Percentiles rank a stretch among this genome's conserved stretches.
These are phyloP conservation scores for Mionectes macconnelli DNA, from an alignment of 2,113 vertebrate genomes.

Conservation along the genomic window DNA sequence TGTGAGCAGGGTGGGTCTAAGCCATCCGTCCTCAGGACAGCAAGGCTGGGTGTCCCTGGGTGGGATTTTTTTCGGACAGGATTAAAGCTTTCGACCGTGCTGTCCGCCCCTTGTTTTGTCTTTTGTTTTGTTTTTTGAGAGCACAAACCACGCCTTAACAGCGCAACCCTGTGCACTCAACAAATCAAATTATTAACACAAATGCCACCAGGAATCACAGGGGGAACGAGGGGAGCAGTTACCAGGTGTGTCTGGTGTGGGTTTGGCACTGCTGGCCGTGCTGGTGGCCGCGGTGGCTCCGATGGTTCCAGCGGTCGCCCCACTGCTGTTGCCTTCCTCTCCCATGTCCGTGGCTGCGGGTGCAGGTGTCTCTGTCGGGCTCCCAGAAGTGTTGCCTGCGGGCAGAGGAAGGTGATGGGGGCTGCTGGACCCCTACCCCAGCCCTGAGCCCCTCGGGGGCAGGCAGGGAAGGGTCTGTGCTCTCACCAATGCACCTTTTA, in stretches of 20 bases:
- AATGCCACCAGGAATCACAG: accelerated
- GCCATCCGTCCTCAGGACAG: background rate
- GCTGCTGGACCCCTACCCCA: background rate
- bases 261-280: accelerated
- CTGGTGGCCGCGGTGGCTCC: accelerated
- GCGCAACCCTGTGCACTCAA: no score
- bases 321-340: accelerated
- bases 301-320: background rate
- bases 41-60: background rate
- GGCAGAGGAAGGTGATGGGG: background rate
- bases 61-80: background rate
- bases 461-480: background rate
- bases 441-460: background rate
- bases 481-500: background rate
- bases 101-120: background rate
- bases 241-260: accelerated
- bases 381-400: background rate
- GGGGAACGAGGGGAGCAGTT: accelerated
- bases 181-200: background rate
- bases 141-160: background rate
- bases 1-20: background rate
- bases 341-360: accelerated
- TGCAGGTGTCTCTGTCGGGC: accelerated
- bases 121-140: no score
- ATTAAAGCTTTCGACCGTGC: background rate